Percentiles rank a stretch among this genome's conserved stretches.
phyloP scores from a whole-genome alignment of 2,797 vertebrate genomes.

The Pipistrellus pipistrellus region DNA sequence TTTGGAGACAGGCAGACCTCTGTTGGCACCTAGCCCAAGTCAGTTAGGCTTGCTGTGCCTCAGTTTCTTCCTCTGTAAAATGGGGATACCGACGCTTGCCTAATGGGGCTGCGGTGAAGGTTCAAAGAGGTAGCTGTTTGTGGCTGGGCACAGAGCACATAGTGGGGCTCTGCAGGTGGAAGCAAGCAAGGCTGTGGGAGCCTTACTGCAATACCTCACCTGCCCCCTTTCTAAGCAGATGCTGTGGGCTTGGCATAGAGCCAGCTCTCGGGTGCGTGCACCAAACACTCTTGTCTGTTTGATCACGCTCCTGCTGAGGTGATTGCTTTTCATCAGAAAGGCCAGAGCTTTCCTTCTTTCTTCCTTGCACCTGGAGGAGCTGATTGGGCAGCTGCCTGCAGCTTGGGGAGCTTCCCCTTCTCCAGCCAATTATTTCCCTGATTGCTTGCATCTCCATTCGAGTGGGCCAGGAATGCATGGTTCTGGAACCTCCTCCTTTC shows the following conservation, averaged over 20 bases:
- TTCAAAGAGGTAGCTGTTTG: background rate
- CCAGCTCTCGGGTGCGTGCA: background rate
- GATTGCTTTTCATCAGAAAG: background rate
- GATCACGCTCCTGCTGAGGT: background rate
- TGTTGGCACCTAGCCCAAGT: background rate
- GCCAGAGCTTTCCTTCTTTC: background rate
- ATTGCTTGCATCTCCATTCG: background rate
- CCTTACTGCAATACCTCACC: background rate
- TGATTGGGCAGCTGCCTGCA: background rate
- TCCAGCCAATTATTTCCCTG: background rate
- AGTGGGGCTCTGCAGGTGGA: background rate
- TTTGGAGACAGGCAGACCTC: background rate
- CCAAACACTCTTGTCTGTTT: background rate
- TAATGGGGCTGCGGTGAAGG: background rate
- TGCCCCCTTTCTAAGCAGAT: background rate
- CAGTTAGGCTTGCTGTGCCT: background rate
- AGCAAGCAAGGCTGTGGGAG: background rate
- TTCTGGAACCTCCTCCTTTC: background rate
- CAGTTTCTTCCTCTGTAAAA: background rate
- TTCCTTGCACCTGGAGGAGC: background rate
- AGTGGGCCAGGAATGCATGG: background rate
- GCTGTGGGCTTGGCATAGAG: background rate
- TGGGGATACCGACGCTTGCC: background rate
- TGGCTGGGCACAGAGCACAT: background rate
- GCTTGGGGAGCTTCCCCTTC: background rate